These are phyloP conservation scores for Sepioteuthis lessoniana DNA, from an alignment of 2,888 invertebrate species.

Conservation along the genomic window DNA sequence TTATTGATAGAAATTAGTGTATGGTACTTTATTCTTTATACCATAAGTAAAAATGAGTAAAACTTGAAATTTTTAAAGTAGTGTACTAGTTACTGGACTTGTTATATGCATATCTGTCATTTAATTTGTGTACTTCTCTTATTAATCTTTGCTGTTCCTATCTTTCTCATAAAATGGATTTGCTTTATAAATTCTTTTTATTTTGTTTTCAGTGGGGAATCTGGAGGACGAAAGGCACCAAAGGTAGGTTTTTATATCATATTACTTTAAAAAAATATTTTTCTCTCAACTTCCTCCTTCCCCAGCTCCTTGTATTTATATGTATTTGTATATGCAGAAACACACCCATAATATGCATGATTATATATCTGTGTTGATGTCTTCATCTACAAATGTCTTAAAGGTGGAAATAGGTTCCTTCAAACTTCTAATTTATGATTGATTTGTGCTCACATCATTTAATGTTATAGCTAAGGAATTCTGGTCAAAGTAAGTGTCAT, in stretches of 20 bases:
- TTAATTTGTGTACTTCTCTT: background rate
- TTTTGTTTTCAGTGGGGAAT: conserved; percentile 49
- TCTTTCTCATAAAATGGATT: background rate
- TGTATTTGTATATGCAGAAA: no score
- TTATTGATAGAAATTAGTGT: background rate
- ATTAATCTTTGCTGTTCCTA: background rate
- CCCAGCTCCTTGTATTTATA: background rate
- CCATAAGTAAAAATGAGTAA: background rate
- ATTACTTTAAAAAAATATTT: background rate
- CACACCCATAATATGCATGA: background rate
- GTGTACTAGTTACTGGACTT: background rate
- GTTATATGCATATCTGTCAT: background rate
- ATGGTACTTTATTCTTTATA: background rate
- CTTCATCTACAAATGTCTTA: background rate
- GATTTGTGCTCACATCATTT: background rate
- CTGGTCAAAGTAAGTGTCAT: background rate
- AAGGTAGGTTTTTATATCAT: conserved; percentile 54
- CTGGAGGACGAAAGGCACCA: conserved; percentile 58
- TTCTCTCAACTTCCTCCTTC: background rate
- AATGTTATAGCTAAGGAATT: background rate
- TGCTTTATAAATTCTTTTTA: background rate
- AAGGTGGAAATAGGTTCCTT: background rate
- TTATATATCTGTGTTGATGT: background rate
- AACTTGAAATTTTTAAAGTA: background rate
- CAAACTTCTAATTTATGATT: background rate